Conservation (phyloP, 2,797 vertebrate species). For the Cynodonichthys magdalenae region DNA sequence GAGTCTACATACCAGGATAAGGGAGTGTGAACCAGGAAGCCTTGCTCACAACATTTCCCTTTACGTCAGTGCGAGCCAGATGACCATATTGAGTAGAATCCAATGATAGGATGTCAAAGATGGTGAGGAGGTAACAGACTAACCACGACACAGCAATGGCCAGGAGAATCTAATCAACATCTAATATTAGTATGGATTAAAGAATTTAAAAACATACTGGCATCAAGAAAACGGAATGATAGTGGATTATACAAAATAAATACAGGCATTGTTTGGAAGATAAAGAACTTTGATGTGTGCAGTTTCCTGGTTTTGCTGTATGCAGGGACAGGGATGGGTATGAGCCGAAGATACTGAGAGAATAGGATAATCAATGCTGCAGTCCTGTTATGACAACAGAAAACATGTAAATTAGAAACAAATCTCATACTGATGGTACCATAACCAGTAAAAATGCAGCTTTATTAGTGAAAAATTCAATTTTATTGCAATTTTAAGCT, state of each 20-base stretch:
- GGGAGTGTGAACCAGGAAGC: constrained; percentile 94
- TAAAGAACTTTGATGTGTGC: constrained; percentile 75
- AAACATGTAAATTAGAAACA: not conserved
- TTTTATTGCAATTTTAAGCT: not conserved
- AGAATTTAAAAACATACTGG: not conserved
- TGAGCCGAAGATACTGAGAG: constrained; percentile 90
- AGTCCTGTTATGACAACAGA: constrained; percentile 80
- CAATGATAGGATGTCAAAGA: constrained; percentile 83
- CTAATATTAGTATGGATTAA: constrained; percentile 22
- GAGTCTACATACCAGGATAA: constrained; percentile 85
- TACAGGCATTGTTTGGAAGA: constrained; percentile 95
- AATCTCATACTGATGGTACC: not conserved
- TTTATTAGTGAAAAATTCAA: not conserved
- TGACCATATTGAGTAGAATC: constrained; percentile 82
- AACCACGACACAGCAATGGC: constrained; percentile 91
- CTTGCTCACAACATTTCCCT: constrained; percentile 78
- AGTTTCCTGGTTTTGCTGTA: constrained; percentile 83
- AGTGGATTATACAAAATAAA: not conserved
- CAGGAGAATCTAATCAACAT: constrained; percentile 86
- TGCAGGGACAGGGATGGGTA: constrained; percentile 82
- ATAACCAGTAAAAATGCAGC: not conserved
- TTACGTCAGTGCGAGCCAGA: constrained; percentile 88
- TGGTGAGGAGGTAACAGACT: constrained; percentile 87
- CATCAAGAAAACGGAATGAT: not conserved
- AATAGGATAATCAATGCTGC: constrained; percentile 88